Evolutionary conservation across 2,888 invertebrate species (phyloP), one percentile per base, ranked within the genome.

Genomic region (Microplitis deprimator): DNA sequence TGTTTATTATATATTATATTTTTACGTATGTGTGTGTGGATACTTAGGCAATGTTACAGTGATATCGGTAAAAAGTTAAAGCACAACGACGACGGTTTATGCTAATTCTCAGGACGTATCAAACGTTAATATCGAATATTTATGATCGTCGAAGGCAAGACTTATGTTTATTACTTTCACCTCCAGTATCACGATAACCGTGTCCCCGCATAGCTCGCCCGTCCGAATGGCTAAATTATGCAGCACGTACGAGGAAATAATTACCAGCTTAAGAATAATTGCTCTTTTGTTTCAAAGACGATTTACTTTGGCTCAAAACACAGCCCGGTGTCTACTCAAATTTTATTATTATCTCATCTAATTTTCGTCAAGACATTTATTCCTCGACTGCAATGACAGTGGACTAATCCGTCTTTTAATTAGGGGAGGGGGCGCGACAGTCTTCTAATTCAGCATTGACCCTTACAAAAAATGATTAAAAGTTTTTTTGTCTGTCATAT

Each of bases 51-150:
- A 62, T 16, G 20, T 20, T 62, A 20, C 13, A 29, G 29, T 65
- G 65, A 65, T 65, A 65, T 65, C 65, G 65, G 65, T 65, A 65
- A 65, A 38, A 61, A n/a, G 38, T 17, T 16, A 61, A 38, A 38
- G 16, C 29, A 62, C 72, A 68, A 73, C 76, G 39, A 71, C 84
- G 84, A 86, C 83, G 83, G 84, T 87, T 79, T 89, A 89, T 89
- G 89, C 87, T 89, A 89, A 89, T 89, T 86, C 83, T 76, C 79
- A 74, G 71, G 80, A 82, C 84, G 83, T 88, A 88, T 87, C 87
- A 85, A 77, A 87, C 87, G 87, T 88, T 89, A 89, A 89, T 89
- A 89, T 88, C 87, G 84, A 85, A 83, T 89, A 89, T 89, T 89
- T 89, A 89, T 88, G 88, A 88, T 87, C 86, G 82, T 75, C 83